Evolutionary conservation across 2,888 invertebrate genomes (phyloP).

Genomic region (Papilio elwesi): DNA sequence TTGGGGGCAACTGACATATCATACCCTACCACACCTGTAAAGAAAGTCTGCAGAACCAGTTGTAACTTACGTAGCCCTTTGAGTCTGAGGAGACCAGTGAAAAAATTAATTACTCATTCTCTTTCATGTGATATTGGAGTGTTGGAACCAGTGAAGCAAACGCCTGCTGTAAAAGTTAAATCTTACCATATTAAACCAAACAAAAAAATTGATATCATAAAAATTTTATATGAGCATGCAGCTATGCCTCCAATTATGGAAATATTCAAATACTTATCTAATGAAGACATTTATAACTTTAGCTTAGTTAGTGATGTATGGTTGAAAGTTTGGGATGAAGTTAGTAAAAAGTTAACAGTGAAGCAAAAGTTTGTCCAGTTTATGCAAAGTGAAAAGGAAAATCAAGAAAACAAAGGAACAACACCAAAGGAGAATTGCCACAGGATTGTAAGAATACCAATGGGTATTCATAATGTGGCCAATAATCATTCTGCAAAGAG

Average conservation of each 20-base stretch:
- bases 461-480: constrained; percentile 69
- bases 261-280: constrained; percentile 68
- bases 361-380: constrained; percentile 60
- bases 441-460: constrained; percentile 58
- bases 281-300: constrained; percentile 73
- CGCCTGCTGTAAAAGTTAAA: constrained; percentile 39
- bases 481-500: constrained; percentile 49
- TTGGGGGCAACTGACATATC: constrained; percentile 52
- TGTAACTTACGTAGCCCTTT: constrained; percentile 65
- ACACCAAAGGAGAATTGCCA: constrained; percentile 51
- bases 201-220: constrained; percentile 74
- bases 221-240: constrained; percentile 60
- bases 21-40: constrained; percentile 75
- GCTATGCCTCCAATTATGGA: constrained; percentile 66
- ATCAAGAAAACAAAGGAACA: constrained; percentile 65
- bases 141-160: constrained; percentile 54
- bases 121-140: constrained; percentile 68
- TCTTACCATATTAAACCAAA: constrained; percentile 59
- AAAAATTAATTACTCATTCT: constrained; percentile 70
- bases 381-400: constrained; percentile 65
- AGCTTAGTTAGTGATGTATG: constrained; percentile 70
- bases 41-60: constrained; percentile 62
- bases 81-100: constrained; percentile 59
- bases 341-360: constrained; percentile 59
- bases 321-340: constrained; percentile 65